Conservation (phyloP, 2,797 vertebrate genomes). For the Galaxias olidus region DNA sequence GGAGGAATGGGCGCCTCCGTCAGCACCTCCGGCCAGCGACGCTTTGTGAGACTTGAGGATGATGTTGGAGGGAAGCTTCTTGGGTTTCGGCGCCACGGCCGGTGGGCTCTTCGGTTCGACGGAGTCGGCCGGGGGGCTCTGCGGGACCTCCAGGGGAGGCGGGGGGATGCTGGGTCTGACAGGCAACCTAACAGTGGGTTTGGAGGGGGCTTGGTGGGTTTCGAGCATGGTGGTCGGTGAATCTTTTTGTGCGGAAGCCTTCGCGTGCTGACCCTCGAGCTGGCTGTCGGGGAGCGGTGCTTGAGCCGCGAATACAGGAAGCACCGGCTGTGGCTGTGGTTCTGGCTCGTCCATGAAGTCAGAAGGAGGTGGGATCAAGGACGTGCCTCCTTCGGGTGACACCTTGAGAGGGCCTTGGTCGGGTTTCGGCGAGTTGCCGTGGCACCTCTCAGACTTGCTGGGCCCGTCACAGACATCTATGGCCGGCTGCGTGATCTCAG, state of each 20-base stretch:
- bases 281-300: slow-evolving; percentile 28
- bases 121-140: slow-evolving; percentile 28
- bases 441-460: no score
- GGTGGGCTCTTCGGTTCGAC: slow-evolving; percentile 75
- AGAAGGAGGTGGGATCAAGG: slow-evolving; percentile 74
- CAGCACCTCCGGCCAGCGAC: slow-evolving; percentile 24
- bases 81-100: slow-evolving; percentile 84
- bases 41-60: slow-evolving; percentile 78
- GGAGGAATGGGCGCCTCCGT: not conserved
- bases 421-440: not conserved
- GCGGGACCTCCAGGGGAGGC: slow-evolving; percentile 4
- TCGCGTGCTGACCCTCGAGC: slow-evolving; percentile 49
- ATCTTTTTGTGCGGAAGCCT: slow-evolving; percentile 44
- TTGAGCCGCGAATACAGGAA: slow-evolving; percentile 4
- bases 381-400: slow-evolving; percentile 31
- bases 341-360: slow-evolving; percentile 74
- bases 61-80: slow-evolving; percentile 88
- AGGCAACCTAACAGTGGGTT: slow-evolving; percentile 18
- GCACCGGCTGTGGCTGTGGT: slow-evolving; percentile 4
- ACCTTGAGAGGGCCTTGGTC: slow-evolving; percentile 2
- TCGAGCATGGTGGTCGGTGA: slow-evolving; percentile 12
- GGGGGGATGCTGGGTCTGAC: slow-evolving; percentile 3
- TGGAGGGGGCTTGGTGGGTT: slow-evolving; percentile 18
- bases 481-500: slow-evolving; percentile 10
- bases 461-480: slow-evolving; percentile 11